phyloP scores from a whole-genome alignment of 2,888 invertebrate species.

The Luffia ferchaultella region DNA sequence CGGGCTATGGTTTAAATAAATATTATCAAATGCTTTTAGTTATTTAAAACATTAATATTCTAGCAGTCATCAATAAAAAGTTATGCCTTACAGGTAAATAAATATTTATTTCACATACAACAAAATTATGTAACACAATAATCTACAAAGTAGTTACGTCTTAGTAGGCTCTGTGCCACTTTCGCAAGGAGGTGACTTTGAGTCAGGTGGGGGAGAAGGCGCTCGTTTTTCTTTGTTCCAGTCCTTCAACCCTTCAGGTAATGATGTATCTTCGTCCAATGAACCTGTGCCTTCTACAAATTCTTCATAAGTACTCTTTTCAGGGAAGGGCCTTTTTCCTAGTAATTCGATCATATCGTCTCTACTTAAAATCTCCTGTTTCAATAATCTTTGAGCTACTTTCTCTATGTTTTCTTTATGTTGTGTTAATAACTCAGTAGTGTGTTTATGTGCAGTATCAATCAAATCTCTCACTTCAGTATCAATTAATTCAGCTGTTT shows the following conservation, averaged over 20 bases:
- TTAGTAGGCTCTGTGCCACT: background rate
- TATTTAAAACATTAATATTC: too few species aligned
- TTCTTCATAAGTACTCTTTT: constrained; percentile 99
- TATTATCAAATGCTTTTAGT: too few species aligned
- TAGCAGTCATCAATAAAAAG: background rate
- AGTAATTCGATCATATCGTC: constrained; percentile 98
- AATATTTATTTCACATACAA: constrained; percentile 44
- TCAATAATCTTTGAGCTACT: constrained; percentile 86
- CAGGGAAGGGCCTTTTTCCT: constrained; percentile 94
- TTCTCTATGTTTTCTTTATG: constrained; percentile 90
- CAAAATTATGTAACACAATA: constrained; percentile 31
- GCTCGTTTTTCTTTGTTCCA: constrained; percentile 84
- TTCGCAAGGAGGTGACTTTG: constrained; percentile 17
- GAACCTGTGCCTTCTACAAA: constrained; percentile 99
- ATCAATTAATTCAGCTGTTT: constrained; percentile 96
- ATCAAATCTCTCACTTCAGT: constrained; percentile 76
- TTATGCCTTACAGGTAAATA: constrained; percentile 42
- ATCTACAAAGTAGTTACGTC: constrained; percentile 23
- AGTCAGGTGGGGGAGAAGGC: constrained; percentile 23
- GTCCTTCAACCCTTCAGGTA: constrained; percentile 94
- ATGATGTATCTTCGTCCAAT: constrained; percentile 92
- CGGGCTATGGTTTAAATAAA: too few species aligned
- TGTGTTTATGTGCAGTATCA: constrained; percentile 77
- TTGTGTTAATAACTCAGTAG: constrained; percentile 76
- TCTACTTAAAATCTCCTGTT: constrained; percentile 93